phyloP scores from a whole-genome alignment of 2,113 vertebrate species.

The Scomber japonicus region DNA sequence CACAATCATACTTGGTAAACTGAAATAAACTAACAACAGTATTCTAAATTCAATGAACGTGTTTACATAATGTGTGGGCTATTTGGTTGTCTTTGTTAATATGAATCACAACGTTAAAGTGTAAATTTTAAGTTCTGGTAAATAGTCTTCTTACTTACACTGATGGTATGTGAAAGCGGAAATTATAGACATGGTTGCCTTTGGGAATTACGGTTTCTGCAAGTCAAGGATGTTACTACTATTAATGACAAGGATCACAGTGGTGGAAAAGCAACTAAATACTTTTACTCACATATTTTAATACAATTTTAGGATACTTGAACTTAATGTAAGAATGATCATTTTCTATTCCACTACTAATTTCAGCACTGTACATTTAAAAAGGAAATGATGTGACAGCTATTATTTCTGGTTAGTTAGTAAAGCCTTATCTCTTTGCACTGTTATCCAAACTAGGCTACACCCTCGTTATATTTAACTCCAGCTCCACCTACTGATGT shows the following conservation, averaged over 20 bases:
- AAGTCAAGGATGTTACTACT: slow-evolving; percentile 16
- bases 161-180: slow-evolving; percentile 75
- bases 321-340: not conserved
- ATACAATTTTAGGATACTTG: not conserved
- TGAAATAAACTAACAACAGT: not conserved
- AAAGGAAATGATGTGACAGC: no score
- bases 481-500: no score
- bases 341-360: not conserved
- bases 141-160: slow-evolving; percentile 67
- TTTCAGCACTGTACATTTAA: not conserved
- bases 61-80: not conserved
- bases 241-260: not conserved
- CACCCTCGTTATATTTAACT: not conserved
- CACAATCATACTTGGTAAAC: not conserved
- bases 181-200: slow-evolving; percentile 79
- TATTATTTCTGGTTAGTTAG: no score
- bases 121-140: not conserved
- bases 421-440: no score
- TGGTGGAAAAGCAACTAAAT: not conserved
- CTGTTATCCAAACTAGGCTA: not conserved
- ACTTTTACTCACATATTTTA: not conserved
- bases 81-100: not conserved
- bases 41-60: not conserved
- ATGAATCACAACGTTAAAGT: not conserved
- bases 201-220: slow-evolving; percentile 67